Evolutionary conservation across 2,888 invertebrate genomes (phyloP).

Genomic region (Erynnis tages): DNA sequence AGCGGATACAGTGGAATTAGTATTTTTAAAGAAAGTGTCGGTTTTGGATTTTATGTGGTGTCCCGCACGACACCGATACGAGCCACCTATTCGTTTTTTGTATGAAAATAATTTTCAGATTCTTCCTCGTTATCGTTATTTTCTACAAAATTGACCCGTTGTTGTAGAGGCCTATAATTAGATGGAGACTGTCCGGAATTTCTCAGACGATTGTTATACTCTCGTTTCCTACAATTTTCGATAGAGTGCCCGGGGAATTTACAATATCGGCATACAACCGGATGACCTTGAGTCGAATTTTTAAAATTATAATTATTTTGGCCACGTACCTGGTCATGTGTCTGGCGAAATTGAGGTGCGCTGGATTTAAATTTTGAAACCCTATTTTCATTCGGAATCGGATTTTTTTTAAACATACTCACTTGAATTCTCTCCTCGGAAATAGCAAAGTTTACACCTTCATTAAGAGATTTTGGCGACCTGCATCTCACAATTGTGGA

Average conservation of each 20-base stretch:
- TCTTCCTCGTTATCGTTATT: not conserved
- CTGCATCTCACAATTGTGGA: conserved; percentile 24
- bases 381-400: not conserved
- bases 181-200: not conserved
- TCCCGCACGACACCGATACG: conserved; percentile 9
- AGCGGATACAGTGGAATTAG: not conserved
- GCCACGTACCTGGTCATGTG: not conserved
- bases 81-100: conserved; percentile 11
- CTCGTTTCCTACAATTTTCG: not conserved
- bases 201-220: conserved; percentile 1
- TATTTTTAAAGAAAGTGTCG: not conserved
- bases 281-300: not conserved
- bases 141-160: not conserved
- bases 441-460: conserved; percentile 3
- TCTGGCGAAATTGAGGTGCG: not conserved
- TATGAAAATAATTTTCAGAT: not conserved
- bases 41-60: not conserved
- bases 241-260: not conserved
- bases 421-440: conserved; percentile 24
- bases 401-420: not conserved
- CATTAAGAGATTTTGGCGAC: conserved; percentile 7
- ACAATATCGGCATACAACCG: conserved; percentile 2
- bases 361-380: not conserved
- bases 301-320: not conserved
- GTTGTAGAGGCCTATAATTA: not conserved